A percentile compares a stretch with the other conserved stretches of the same genome.
These are phyloP conservation scores for Apis cerana DNA, from an alignment of 1,140 invertebrate species.

Conservation along the genomic window DNA sequence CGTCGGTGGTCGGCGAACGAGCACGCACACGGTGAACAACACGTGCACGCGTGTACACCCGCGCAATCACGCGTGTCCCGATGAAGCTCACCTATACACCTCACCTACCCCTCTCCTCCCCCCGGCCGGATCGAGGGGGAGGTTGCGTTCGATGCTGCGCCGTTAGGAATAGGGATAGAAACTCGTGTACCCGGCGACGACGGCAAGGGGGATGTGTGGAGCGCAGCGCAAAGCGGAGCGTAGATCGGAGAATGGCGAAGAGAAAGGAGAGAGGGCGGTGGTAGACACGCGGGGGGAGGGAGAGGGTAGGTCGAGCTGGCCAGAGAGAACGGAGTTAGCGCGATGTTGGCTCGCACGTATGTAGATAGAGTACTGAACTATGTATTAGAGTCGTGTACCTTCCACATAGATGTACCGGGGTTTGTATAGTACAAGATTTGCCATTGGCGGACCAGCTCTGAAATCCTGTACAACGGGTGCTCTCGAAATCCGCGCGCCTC, in stretches of 20 bases:
- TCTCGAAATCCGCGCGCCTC: constrained; percentile 53
- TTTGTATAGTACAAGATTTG: constrained; percentile 76
- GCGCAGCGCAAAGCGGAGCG: constrained; percentile 14
- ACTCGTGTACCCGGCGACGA: constrained; percentile 27
- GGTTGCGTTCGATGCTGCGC: constrained; percentile 56
- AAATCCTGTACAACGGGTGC: constrained; percentile 66
- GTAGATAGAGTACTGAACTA: constrained; percentile 77
- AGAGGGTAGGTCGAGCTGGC: constrained; percentile 22
- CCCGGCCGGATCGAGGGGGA: constrained; percentile 34
- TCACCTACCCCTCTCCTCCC: no score
- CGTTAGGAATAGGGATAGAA: constrained; percentile 64
- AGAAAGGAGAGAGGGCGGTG: not conserved
- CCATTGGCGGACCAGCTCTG: constrained; percentile 62
- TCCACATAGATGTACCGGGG: constrained; percentile 69
- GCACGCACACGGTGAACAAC: constrained; percentile 23
- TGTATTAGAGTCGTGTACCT: constrained; percentile 76
- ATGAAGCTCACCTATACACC: constrained; percentile 4
- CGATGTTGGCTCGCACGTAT: constrained; percentile 74
- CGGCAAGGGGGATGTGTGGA: constrained; percentile 20
- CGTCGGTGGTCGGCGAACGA: constrained; percentile 42
- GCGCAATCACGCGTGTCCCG: constrained; percentile 32
- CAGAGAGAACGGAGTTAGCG: constrained; percentile 66
- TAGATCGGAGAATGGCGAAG: constrained; percentile 6
- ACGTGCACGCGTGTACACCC: constrained; percentile 17
- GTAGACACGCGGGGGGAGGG: not conserved